Base-by-base conservation (phyloP, 2,113 vertebrate genomes). In the Aegotheles bennettii region DNA sequence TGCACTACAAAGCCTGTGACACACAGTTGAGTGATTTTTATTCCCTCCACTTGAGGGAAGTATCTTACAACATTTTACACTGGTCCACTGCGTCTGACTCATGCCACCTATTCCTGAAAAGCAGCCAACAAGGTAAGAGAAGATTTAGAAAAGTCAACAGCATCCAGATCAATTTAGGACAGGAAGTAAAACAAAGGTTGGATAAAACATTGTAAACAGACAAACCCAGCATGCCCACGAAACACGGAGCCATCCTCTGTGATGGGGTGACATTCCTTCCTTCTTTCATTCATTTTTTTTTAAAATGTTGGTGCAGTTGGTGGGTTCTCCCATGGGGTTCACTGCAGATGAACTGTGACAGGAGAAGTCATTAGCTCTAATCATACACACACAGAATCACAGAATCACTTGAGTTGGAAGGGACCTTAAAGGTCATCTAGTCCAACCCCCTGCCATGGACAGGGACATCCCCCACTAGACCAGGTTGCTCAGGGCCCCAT, bases 31-130 rank as follows among this genome's bases (percentile, higher is more conserved):
- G 89, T 94, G 93, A 85, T 95, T 93, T 94, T 96, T 95, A 80
- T 95, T 95, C 91, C 84, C 54, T 96, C 93, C 91, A 90, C 95
- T 95, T 95, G 87, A 95, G 95, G 96, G 95, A 95, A 97, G 95
- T 97, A 54, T 93, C 90, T 94, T 86, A 91, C 87, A 95, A 80
- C 35, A 5, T 88, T 93, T 91, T 96, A 53, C 42, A 68, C 67
- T 43, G 67, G 88, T 86, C 90, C 59, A 80, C 63, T 74, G 71
- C 16, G 36, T 50, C 38, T 94, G 96, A 89, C 75, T 96, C 45
- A 13, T 88, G 88, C 71, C 85, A 97, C 87, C 63, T 85, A 67
- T 50, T 80, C 83, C 68, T 95, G 94, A 96, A 93, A 70, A 10
- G 13, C 35, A 84, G 59, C 85, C 87, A 94, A n/a, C 40, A 73